Evolutionary conservation across 1,140 invertebrate species (phyloP), one percentile per base, ranked within the genome.

Genomic region (Pomacea maculata): DNA sequence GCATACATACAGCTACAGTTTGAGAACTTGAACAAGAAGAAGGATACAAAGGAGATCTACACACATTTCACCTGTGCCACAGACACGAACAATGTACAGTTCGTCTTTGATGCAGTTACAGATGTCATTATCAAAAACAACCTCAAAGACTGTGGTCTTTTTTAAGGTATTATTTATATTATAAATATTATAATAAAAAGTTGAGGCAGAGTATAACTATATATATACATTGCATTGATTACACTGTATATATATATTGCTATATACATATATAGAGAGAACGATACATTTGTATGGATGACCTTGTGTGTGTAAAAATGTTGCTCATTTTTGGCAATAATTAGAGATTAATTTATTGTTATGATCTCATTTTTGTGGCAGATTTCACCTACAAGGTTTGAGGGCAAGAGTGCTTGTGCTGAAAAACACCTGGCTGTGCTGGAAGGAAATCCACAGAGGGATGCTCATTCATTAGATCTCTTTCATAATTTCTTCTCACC

Each of bases 41-140:
- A 97, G 88, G 90, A 91, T 70, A 98, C 97, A 88, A 99, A 99
- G 93, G 98, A 99, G 94, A 99, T 99, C 91, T 99, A 99, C 94
- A 99, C 97, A 93, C 98, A 99, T 93, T 99, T 98, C 95, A 99
- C 98, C 83, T 99, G 98, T 94, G 98, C 98, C 91, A 99, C 98
- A 84, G 98, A 99, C 93, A 99, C 98, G 87, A 98, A 96, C 93
- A 99, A 99, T 93, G 99, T 99, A 89, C 98, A 99, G 94, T 99
- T 99, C 94, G 98, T 99, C 91, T 99, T 99, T 93, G 98, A 99
- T 93, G 98, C 98, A 84, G 98, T 99, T 91, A 99, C 98, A 88
- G 98, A 99, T 94, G 98, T 99, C 91, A 99, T 99, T 92, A 99
- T 98, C 89, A 97, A 97, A 89, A 96, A 97, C 89, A 98, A 97